Percentiles rank a stretch among this genome's conserved stretches.
Conservation (phyloP, 1,140 invertebrate genomes). For the Mamestra configurata region DNA sequence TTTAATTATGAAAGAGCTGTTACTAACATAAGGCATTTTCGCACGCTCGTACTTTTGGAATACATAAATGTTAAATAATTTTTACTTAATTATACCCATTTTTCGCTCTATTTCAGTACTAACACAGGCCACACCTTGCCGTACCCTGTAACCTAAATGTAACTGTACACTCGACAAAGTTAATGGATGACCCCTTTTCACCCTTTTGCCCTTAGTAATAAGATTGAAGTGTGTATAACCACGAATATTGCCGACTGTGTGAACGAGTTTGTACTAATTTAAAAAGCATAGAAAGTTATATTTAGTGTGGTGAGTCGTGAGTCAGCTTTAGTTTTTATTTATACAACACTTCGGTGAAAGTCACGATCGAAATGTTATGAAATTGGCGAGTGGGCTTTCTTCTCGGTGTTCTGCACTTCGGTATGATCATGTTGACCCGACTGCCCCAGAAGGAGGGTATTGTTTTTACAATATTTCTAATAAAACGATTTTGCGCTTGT, state of each 20-base stretch:
- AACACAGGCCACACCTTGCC: neutral
- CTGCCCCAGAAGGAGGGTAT: no score
- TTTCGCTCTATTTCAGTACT: slow-evolving; percentile 8
- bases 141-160: neutral
- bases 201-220: neutral
- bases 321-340: slow-evolving; percentile 42
- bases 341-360: slow-evolving; percentile 33
- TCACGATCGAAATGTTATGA: slow-evolving; percentile 25
- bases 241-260: no score
- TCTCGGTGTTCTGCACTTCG: neutral
- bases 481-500: no score
- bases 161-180: neutral
- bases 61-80: no score
- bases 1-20: neutral
- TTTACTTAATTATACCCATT: neutral
- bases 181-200: no score
- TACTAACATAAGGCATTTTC: neutral
- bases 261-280: neutral
- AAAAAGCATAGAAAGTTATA: slow-evolving; percentile 23
- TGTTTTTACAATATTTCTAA: no score
- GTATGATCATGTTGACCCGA: no score
- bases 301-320: slow-evolving; percentile 12
- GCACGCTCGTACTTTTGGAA: neutral
- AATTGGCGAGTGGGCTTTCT: slow-evolving; percentile 14
- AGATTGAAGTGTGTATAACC: no score